These are phyloP conservation scores for Muscicapa comitata DNA, from an alignment of 2,797 vertebrate genomes.

Conservation along the genomic window DNA sequence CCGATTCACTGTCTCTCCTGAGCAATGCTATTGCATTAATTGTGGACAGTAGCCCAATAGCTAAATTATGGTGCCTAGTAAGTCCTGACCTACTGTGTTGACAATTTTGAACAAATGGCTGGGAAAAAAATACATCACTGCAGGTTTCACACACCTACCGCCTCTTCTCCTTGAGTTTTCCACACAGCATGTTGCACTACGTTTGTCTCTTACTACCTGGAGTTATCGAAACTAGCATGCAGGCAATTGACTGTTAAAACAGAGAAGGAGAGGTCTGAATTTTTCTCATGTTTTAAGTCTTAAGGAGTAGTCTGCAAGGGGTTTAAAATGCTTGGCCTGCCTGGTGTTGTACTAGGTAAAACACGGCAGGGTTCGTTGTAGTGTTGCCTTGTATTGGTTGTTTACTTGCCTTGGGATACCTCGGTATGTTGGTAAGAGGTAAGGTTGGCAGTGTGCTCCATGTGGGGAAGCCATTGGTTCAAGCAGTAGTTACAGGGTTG, in stretches of 20 bases:
- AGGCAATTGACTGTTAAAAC: not conserved
- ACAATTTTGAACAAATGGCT: not conserved
- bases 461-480: not conserved
- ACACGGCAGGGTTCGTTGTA: not conserved
- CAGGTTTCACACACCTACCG: not conserved
- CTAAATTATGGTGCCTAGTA: not conserved
- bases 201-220: not conserved
- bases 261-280: not conserved
- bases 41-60: not conserved
- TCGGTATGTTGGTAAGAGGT: fast-evolving
- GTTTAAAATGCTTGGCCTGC: not conserved
- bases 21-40: not conserved
- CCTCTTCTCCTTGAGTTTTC: not conserved
- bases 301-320: not conserved
- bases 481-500: not conserved
- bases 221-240: not conserved
- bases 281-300: not conserved
- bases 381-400: not conserved
- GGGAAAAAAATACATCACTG: not conserved
- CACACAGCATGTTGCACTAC: not conserved
- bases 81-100: not conserved
- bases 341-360: not conserved
- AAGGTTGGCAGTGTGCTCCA: not conserved
- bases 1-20: not conserved
- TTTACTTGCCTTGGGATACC: not conserved